phyloP scores from a whole-genome alignment of 2,888 invertebrate genomes.

The Petrolisthes manimaculis region DNA sequence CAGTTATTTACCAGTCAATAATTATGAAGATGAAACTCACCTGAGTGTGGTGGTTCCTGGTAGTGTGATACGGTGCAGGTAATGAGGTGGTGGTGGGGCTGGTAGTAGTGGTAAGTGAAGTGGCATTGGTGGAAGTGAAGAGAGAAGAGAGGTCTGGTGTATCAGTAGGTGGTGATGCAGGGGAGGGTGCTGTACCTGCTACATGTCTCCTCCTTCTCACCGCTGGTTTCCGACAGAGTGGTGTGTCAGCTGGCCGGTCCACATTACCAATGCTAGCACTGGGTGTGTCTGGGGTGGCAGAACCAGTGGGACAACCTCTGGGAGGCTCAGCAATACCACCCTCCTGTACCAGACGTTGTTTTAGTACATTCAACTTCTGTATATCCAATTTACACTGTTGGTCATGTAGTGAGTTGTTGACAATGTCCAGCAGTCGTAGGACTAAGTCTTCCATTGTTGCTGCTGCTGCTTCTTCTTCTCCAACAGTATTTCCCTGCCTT shows the following conservation, averaged over 20 bases:
- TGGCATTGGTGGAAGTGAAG: slow-evolving; percentile 40
- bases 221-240: slow-evolving; percentile 63
- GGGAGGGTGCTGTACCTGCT: slow-evolving; percentile 43
- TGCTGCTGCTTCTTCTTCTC: slow-evolving; percentile 29
- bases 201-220: slow-evolving; percentile 59
- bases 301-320: background rate
- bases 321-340: slow-evolving; percentile 42
- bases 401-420: slow-evolving; percentile 56
- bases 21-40: slow-evolving; percentile 15
- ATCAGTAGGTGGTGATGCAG: slow-evolving; percentile 45
- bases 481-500: slow-evolving; percentile 52
- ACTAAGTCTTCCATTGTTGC: slow-evolving; percentile 57
- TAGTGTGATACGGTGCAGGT: slow-evolving; percentile 24
- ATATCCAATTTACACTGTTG: slow-evolving; percentile 54
- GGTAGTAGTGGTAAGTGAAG: slow-evolving; percentile 39
- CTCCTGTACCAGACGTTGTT: slow-evolving; percentile 49
- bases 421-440: slow-evolving; percentile 46
- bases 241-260: slow-evolving; percentile 34
- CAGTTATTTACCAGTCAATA: background rate
- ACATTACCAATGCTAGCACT: background rate
- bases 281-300: background rate
- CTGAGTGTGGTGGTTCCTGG: slow-evolving; percentile 35
- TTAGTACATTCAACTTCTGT: slow-evolving; percentile 59
- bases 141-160: slow-evolving; percentile 45
- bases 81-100: slow-evolving; percentile 38